These are phyloP conservation scores for Agelaius phoeniceus DNA, from an alignment of 2,113 vertebrate genomes.

Conservation along the genomic window DNA sequence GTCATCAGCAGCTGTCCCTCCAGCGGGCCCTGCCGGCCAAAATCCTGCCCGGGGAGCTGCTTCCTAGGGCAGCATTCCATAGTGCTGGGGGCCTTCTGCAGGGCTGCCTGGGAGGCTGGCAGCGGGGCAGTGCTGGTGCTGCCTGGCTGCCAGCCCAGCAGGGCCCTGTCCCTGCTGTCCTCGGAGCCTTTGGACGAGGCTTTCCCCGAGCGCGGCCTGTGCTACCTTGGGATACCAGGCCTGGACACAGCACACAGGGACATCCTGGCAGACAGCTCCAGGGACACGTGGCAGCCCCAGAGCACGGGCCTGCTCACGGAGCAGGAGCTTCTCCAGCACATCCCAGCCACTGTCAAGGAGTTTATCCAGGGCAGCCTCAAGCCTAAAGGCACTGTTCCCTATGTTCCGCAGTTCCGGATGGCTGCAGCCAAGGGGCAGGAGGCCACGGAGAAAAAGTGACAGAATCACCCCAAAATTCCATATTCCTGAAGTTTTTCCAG, in stretches of 20 bases:
- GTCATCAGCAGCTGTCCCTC: slow-evolving; percentile 63
- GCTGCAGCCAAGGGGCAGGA: slow-evolving; percentile 58
- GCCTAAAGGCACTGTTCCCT: slow-evolving; percentile 59
- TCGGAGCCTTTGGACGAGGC: slow-evolving; percentile 76
- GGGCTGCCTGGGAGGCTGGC: slow-evolving; percentile 78
- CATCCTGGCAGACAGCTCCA: neutral
- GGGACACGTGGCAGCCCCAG: neutral
- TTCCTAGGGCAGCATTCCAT: slow-evolving; percentile 69
- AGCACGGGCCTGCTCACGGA: slow-evolving; percentile 29
- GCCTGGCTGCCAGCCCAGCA: neutral
- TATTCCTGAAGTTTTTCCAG: neutral
- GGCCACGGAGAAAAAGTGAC: slow-evolving; percentile 46
- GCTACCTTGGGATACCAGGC: slow-evolving; percentile 78
- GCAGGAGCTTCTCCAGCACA: slow-evolving; percentile 23
- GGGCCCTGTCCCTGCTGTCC: slow-evolving; percentile 71
- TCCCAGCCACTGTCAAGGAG: neutral
- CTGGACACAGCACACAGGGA: slow-evolving; percentile 50
- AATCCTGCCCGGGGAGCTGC: slow-evolving; percentile 60
- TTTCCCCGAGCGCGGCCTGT: slow-evolving; percentile 70
- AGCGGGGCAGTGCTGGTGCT: slow-evolving; percentile 39
- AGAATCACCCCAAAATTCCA: neutral
- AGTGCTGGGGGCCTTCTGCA: slow-evolving; percentile 65
- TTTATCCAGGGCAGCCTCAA: slow-evolving; percentile 51
- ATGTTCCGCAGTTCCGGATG: slow-evolving; percentile 89
- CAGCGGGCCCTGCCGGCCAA: slow-evolving; percentile 33